phyloP scores from a whole-genome alignment of 2,888 invertebrate species.

The Drosophila siamana region DNA sequence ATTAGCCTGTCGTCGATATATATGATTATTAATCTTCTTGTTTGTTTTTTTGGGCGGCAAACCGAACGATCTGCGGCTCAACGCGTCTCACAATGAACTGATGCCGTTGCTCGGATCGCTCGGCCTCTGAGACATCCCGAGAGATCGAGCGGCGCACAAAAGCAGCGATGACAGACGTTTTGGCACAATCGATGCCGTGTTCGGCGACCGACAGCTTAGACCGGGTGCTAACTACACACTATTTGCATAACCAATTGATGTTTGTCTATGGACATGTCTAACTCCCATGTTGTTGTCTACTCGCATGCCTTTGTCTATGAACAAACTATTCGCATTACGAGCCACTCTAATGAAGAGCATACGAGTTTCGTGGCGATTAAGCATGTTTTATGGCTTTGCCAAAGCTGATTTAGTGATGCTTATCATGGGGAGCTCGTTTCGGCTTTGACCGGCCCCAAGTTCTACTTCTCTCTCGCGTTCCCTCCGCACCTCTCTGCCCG shows the following conservation, averaged over 20 bases:
- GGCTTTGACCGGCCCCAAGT: slow-evolving; percentile 40
- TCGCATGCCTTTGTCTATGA: slow-evolving; percentile 26
- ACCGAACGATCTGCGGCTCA: slow-evolving; percentile 43
- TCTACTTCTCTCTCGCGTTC: slow-evolving; percentile 32
- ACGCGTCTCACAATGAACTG: slow-evolving; percentile 66
- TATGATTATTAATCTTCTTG: not conserved
- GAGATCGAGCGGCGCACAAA: slow-evolving; percentile 41
- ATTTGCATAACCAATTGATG: slow-evolving; percentile 59
- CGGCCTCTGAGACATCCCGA: slow-evolving; percentile 40
- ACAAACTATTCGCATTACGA: slow-evolving; percentile 22
- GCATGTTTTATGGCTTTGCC: slow-evolving; percentile 73
- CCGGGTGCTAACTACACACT: slow-evolving; percentile 56
- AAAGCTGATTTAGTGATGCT: slow-evolving; percentile 74
- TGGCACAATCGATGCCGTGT: slow-evolving; percentile 50
- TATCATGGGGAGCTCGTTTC: slow-evolving; percentile 69
- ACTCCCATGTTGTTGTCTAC: not conserved
- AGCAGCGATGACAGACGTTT: slow-evolving; percentile 58
- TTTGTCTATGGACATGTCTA: slow-evolving; percentile 21
- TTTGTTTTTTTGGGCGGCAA: slow-evolving; percentile 19
- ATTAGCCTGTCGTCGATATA: not conserved
- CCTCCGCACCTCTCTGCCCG: slow-evolving; percentile 1
- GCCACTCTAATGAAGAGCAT: slow-evolving; percentile 57
- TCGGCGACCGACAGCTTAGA: slow-evolving; percentile 34
- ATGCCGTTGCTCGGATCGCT: slow-evolving; percentile 21
- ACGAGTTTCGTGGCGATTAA: slow-evolving; percentile 52